Conservation (phyloP, 2,113 vertebrate genomes). For the Xiphophorus maculatus region DNA sequence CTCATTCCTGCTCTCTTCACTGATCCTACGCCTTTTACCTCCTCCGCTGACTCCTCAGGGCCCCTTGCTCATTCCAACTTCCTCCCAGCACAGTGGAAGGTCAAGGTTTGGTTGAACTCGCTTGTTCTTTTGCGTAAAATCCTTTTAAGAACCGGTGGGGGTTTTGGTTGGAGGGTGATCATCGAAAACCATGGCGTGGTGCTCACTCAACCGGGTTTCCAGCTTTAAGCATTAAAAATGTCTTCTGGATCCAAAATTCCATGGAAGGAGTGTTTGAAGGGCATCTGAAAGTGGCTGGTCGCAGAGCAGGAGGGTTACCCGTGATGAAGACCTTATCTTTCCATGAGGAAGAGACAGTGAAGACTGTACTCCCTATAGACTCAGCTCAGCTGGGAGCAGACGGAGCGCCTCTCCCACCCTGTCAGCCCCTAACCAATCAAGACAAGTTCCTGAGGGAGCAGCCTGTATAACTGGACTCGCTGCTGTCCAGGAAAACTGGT, state of each 20-base stretch:
- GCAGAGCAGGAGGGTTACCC: neutral
- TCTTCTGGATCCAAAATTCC: conserved; percentile 3
- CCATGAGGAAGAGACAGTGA: conserved; percentile 22
- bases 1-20: conserved; percentile 10
- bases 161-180: neutral
- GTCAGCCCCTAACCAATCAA: conserved; percentile 73
- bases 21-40: conserved; percentile 36
- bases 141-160: neutral
- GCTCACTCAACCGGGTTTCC: neutral
- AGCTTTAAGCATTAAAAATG: neutral
- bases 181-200: neutral
- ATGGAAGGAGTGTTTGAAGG: neutral
- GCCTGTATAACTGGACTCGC: conserved; percentile 43
- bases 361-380: conserved; percentile 35
- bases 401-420: conserved; percentile 68
- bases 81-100: neutral
- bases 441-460: conserved; percentile 59
- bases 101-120: neutral
- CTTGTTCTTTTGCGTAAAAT: neutral
- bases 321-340: conserved; percentile 6
- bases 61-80: conserved; percentile 18
- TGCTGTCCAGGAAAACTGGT: conserved; percentile 49
- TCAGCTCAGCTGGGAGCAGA: conserved; percentile 45
- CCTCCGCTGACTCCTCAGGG: conserved; percentile 11
- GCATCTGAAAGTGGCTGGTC: neutral